Evolutionary conservation across 2,888 invertebrate species (phyloP), one percentile per base, ranked within the genome.

Genomic region (Sarcophaga rosellei): DNA sequence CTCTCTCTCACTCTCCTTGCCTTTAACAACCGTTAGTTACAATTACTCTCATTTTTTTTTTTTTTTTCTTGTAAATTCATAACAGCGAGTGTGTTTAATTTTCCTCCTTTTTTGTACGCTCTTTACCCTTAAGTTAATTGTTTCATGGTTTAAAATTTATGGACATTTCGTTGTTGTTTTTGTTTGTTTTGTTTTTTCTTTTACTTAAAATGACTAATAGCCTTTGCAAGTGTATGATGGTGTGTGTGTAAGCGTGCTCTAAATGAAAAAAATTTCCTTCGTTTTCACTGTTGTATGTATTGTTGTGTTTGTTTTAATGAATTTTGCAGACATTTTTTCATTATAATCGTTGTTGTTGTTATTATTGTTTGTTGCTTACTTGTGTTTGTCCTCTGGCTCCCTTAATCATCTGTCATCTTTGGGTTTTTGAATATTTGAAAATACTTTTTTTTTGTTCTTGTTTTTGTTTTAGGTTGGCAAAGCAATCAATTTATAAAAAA

Each of bases 151-250:
- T 68, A 59, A 75, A 44, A 75, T 83, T 61, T 73, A 63, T 69
- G 59, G 25, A 53, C 2, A 53, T 53, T 17, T 4, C 17, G 53
- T 57, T 47, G 8, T 35, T 35, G 25, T 25, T 25, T 1, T 35
- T 35, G 10, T 35, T 35, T 10, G 35, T 10, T 35, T 35, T 10
- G 10, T 61, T 45, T 68, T 63, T 57, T 73, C 47, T 68, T 80
- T 73, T 63, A 65, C 66, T 57, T 53, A 75, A 78, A 76, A 84
- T 84, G 86, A 86, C 86, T 86, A 86, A 86, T 84, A 66, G 83
- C 20, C 69, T 74, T 44, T 62, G 83, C 69, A 20, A 84, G 63
- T 15, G 53, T 53, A 15, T 15, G 15, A 12, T 4, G 69, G 57
- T 72, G 80, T 77, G 25, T 86, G 59, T 53, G 17, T 15, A 4